Conservation (phyloP, 1,140 invertebrate genomes). For the Diorhabda carinulata region DNA sequence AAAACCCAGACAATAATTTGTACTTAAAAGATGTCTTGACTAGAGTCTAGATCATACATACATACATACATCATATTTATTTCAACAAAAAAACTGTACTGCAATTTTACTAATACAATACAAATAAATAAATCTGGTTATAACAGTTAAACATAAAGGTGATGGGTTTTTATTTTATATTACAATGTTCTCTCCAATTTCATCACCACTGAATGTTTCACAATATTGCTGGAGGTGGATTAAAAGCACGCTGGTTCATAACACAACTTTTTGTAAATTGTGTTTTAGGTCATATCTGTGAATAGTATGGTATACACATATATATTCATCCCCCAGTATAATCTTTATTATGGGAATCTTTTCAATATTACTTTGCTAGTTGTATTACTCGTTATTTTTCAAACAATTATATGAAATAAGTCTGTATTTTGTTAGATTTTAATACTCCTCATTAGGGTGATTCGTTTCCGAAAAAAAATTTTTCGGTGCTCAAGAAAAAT, state of each 20-base stretch:
- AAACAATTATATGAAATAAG: no score
- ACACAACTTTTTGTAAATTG: conserved; percentile 10
- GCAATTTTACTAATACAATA: conserved; percentile 18
- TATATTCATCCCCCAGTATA: no score
- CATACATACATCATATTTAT: background rate
- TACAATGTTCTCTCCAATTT: conserved; percentile 14
- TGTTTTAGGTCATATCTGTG: conserved; percentile 1
- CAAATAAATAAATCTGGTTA: conserved; percentile 22
- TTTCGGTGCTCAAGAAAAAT: no score
- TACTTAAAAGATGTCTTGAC: no score
- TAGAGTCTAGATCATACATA: no score
- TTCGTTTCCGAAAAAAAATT: no score
- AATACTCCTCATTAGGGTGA: no score
- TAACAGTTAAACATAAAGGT: conserved; percentile 20
- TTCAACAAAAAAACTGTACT: conserved; percentile 17
- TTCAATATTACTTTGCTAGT: no score
- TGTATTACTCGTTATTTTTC: no score
- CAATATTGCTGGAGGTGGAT: conserved; percentile 31
- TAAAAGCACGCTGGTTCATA: conserved; percentile 22
- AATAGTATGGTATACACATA: background rate
- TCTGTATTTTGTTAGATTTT: no score
- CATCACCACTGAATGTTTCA: conserved; percentile 16
- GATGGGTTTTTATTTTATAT: conserved; percentile 15
- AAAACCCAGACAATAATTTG: no score
- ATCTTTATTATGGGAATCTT: no score